A percentile compares a stretch with the other conserved stretches of the same genome.
Evolutionary conservation across 2,888 invertebrate species (phyloP).

Genomic region (Maniola hyperantus): DNA sequence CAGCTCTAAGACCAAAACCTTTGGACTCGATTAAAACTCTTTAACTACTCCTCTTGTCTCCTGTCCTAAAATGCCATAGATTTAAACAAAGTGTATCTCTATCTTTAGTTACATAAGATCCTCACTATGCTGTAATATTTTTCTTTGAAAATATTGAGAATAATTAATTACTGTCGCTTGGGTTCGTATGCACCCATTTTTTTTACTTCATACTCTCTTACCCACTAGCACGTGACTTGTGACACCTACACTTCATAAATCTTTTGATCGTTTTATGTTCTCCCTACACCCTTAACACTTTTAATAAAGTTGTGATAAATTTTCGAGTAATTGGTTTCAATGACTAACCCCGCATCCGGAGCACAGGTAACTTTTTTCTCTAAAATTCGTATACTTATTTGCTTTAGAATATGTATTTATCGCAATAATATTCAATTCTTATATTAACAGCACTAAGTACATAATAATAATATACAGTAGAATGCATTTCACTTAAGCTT

Average conservation of each 20-base stretch:
- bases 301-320: conserved; percentile 23
- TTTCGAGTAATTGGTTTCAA: conserved; percentile 40
- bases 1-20: conserved; percentile 64
- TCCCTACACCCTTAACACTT: conserved; percentile 19
- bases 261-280: conserved; percentile 13
- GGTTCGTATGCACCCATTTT: background rate
- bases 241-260: conserved; percentile 29
- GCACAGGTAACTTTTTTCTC: conserved; percentile 66
- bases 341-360: conserved; percentile 60
- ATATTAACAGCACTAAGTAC: conserved; percentile 37
- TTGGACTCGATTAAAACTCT: conserved; percentile 62
- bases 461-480: conserved; percentile 34
- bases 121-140: conserved; percentile 16
- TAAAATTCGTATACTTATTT: conserved; percentile 47
- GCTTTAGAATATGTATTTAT: conserved; percentile 46
- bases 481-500: conserved; percentile 42
- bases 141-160: background rate
- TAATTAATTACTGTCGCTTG: background rate
- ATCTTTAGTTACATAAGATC: background rate
- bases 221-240: conserved; percentile 27
- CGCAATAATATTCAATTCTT: conserved; percentile 42
- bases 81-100: conserved; percentile 15
- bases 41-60: conserved; percentile 44
- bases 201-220: conserved; percentile 23
- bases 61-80: too few species aligned